These are phyloP conservation scores for Bemisia tabaci DNA, from an alignment of 1,140 invertebrate species.

Conservation along the genomic window DNA sequence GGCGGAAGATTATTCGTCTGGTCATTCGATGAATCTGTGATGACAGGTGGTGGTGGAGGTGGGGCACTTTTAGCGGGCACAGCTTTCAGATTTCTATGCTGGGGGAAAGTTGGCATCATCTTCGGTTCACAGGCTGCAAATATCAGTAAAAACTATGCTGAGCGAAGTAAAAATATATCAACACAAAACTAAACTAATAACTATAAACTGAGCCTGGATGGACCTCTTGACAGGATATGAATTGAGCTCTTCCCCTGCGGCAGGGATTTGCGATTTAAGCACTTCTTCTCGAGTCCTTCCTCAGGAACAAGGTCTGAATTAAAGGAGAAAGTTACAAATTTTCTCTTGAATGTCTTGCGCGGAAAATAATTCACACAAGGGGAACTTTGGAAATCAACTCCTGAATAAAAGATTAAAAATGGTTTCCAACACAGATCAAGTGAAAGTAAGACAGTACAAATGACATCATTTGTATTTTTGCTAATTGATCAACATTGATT, in stretches of 20 bases:
- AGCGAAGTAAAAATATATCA: conserved; percentile 4
- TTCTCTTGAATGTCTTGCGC: no score
- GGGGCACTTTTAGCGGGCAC: conserved; percentile 2
- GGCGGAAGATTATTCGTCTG: neutral
- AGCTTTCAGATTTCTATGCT: conserved; percentile 74
- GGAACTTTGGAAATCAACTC: no score
- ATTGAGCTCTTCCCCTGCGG: neutral
- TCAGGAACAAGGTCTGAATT: no score
- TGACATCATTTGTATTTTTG: no score
- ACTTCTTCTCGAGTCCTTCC: neutral
- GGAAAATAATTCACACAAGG: no score
- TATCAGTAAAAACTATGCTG: no score
- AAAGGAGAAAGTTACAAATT: no score
- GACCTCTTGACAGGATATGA: neutral
- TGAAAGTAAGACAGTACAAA: no score
- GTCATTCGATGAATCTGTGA: conserved; percentile 17
- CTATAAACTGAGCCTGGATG: neutral
- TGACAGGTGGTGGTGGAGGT: conserved; percentile 32
- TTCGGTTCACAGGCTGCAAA: conserved; percentile 82
- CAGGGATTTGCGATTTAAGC: neutral
- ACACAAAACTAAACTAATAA: conserved; percentile 3
- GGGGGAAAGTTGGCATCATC: conserved; percentile 93
- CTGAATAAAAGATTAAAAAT: no score
- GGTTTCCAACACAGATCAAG: no score
- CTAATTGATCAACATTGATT: no score